Evolutionary conservation across 2,888 invertebrate genomes (phyloP).

Genomic region (Chloromyia formosa): DNA sequence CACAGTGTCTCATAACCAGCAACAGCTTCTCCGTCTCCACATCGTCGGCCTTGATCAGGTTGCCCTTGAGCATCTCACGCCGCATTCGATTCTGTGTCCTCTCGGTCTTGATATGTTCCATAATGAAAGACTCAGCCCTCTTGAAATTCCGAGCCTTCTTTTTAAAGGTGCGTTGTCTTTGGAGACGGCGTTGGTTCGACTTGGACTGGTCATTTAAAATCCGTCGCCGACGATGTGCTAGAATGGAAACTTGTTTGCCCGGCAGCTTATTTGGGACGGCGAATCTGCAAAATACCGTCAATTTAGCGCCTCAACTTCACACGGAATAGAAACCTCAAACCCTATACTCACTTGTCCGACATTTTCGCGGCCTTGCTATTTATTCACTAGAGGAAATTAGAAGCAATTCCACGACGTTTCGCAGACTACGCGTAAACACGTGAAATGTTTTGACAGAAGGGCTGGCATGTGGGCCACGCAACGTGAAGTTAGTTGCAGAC

Average conservation of each 20-base stretch:
- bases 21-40: conserved; percentile 49
- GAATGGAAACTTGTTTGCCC: conserved; percentile 62
- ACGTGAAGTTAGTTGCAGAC: conserved; percentile 15
- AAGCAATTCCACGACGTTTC: not conserved
- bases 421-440: conserved; percentile 5
- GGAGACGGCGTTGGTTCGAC: conserved; percentile 57
- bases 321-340: not conserved
- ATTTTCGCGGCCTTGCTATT: conserved; percentile 10
- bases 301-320: not conserved
- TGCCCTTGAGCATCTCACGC: conserved; percentile 52
- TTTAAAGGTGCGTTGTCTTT: conserved; percentile 56
- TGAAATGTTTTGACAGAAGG: conserved; percentile 36
- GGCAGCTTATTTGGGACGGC: conserved; percentile 64
- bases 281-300: conserved; percentile 55
- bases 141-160: conserved; percentile 59
- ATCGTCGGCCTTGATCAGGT: conserved; percentile 28
- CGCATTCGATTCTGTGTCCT: conserved; percentile 59
- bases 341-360: conserved; percentile 35
- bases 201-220: conserved; percentile 59
- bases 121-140: conserved; percentile 63
- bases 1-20: conserved; percentile 62
- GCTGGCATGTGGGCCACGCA: not conserved
- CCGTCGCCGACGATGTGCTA: conserved; percentile 62
- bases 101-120: conserved; percentile 61
- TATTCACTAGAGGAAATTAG: not conserved